These are phyloP conservation scores for Matsumurasca onukii DNA, from an alignment of 1,140 invertebrate genomes.

Conservation along the genomic window DNA sequence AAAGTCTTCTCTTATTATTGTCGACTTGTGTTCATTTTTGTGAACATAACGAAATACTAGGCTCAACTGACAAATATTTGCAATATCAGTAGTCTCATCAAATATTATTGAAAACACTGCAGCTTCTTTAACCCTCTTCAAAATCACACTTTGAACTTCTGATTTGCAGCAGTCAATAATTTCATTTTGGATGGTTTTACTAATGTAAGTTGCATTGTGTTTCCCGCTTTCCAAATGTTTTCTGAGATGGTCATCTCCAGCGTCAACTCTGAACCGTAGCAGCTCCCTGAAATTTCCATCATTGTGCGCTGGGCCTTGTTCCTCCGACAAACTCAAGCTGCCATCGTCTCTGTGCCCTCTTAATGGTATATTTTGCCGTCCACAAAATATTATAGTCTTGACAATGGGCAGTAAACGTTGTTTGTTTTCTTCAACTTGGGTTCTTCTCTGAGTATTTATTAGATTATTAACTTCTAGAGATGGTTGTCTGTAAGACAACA, in stretches of 20 bases:
- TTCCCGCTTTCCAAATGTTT: background rate
- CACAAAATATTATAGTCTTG: background rate
- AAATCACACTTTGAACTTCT: background rate
- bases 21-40: too few species aligned
- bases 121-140: background rate
- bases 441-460: too few species aligned
- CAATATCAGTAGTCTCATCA: too few species aligned
- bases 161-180: background rate
- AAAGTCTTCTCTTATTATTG: too few species aligned
- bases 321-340: background rate
- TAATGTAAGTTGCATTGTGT: background rate
- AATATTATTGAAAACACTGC: background rate
- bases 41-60: too few species aligned
- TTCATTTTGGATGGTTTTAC: background rate
- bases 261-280: background rate
- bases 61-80: too few species aligned
- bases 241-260: background rate
- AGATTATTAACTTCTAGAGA: background rate
- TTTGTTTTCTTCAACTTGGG: background rate
- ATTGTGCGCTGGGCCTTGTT: background rate
- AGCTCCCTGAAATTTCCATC: background rate
- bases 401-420: background rate
- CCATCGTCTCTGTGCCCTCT: too few species aligned
- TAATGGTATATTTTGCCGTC: background rate
- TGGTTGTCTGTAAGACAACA: background rate